A percentile compares a stretch with the other conserved stretches of the same genome.
These are phyloP conservation scores for Centruroides vittatus DNA, from an alignment of 1,140 invertebrate genomes.

Conservation along the genomic window DNA sequence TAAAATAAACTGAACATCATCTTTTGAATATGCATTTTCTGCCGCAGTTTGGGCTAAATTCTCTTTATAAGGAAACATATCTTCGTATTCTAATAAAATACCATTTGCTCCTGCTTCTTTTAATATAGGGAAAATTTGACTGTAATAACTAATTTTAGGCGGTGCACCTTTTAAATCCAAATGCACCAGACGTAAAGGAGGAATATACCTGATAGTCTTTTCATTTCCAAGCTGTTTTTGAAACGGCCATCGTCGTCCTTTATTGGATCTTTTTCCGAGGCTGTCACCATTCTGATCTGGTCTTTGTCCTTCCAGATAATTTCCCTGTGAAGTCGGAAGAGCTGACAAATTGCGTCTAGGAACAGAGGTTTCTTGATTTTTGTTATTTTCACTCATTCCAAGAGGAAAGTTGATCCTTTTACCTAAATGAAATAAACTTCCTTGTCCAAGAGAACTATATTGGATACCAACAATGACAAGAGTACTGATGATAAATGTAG, in stretches of 20 bases:
- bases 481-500: slow-evolving; percentile 6
- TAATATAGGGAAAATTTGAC: slow-evolving; percentile 39
- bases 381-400: neutral
- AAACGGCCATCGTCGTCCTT: neutral
- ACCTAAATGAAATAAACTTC: neutral
- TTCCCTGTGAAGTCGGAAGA: neutral
- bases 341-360: slow-evolving; percentile 2
- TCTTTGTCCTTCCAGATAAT: neutral
- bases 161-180: slow-evolving; percentile 59
- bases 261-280: neutral
- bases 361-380: neutral
- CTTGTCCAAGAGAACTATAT: slow-evolving; percentile 1
- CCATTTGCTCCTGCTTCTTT: slow-evolving; percentile 71
- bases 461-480: slow-evolving; percentile 8
- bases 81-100: slow-evolving; percentile 87
- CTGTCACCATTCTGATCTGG: neutral
- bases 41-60: slow-evolving; percentile 48
- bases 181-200: slow-evolving; percentile 41
- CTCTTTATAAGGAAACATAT: slow-evolving; percentile 71
- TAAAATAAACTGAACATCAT: slow-evolving; percentile 50
- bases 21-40: slow-evolving; percentile 55
- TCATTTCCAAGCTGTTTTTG: neutral
- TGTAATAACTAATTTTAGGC: slow-evolving; percentile 47
- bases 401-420: neutral
- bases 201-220: slow-evolving; percentile 5